Evolutionary conservation across 2,888 invertebrate species (phyloP).

Genomic region (Gymnoscelis rufifasciata): DNA sequence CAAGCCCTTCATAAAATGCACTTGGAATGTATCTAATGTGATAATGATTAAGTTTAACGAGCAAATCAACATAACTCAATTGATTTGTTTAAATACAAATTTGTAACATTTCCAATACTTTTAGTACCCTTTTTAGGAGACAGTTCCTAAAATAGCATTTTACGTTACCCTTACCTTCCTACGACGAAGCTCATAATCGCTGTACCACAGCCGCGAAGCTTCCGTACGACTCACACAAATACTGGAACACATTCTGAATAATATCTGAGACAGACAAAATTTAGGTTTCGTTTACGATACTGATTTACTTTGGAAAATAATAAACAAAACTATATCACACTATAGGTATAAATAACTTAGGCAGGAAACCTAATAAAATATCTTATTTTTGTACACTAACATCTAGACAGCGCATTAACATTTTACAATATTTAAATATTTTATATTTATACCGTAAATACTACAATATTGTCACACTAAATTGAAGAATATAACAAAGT

Average conservation of each 20-base stretch:
- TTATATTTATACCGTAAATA: slow-evolving; percentile 48
- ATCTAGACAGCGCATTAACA: slow-evolving; percentile 57
- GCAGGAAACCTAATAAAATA: slow-evolving; percentile 42
- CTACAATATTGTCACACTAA: slow-evolving; percentile 72
- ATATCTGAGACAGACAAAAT: slow-evolving; percentile 33
- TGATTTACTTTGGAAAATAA: slow-evolving; percentile 15
- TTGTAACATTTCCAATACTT: slow-evolving; percentile 76
- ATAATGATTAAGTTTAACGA: neutral
- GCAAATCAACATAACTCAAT: neutral
- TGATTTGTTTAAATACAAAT: slow-evolving; percentile 62
- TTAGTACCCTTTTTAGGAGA: slow-evolving; percentile 69
- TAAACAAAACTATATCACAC: slow-evolving; percentile 9
- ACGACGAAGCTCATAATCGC: slow-evolving; percentile 72
- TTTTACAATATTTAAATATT: slow-evolving; percentile 51
- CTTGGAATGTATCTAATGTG: neutral
- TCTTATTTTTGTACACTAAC: slow-evolving; percentile 46
- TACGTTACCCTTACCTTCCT: slow-evolving; percentile 71
- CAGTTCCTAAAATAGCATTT: slow-evolving; percentile 67
- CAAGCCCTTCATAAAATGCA: too few species aligned
- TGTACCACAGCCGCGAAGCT: slow-evolving; percentile 59
- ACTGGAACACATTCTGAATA: slow-evolving; percentile 54
- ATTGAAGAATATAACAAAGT: slow-evolving; percentile 47
- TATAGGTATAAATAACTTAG: slow-evolving; percentile 33
- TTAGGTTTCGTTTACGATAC: slow-evolving; percentile 22
- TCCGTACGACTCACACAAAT: slow-evolving; percentile 50